Evolutionary conservation across 2,888 invertebrate species (phyloP).

Genomic region (Dynastes hyllus): DNA sequence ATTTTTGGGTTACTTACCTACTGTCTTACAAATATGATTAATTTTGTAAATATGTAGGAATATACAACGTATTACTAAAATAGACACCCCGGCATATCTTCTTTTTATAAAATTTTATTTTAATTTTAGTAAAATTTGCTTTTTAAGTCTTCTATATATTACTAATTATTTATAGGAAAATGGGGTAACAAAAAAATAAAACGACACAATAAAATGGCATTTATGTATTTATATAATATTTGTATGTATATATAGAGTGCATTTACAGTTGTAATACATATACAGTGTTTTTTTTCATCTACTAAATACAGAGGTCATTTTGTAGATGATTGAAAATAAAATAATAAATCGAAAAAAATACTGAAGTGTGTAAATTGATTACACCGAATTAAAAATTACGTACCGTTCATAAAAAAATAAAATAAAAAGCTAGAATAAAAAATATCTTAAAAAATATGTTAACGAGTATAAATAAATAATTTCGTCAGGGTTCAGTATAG

Average conservation of each 20-base stretch:
- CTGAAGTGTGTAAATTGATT: conserved; percentile 43
- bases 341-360: conserved; percentile 28
- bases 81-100: too few relatives aligned
- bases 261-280: conserved; percentile 71
- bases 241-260: conserved; percentile 67
- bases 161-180: not conserved
- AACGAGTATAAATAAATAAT: conserved; percentile 51
- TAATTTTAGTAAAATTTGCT: too few relatives aligned
- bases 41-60: too few relatives aligned
- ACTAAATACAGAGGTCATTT: conserved; percentile 57
- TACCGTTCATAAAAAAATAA: conserved; percentile 63
- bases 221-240: conserved; percentile 68
- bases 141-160: too few relatives aligned
- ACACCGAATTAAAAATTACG: conserved; percentile 16
- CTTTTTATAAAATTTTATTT: too few relatives aligned
- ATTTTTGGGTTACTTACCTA: too few relatives aligned
- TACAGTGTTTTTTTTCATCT: conserved; percentile 67
- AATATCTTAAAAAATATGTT: conserved; percentile 47
- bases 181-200: conserved; percentile 18
- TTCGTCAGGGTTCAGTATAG: conserved; percentile 37
- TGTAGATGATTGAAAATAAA: conserved; percentile 51
- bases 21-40: too few relatives aligned
- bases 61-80: too few relatives aligned
- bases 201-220: conserved; percentile 63
- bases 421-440: conserved; percentile 55